Evolutionary conservation across 2,888 invertebrate species (phyloP).

Genomic region (Eutolmus rufibarbis): DNA sequence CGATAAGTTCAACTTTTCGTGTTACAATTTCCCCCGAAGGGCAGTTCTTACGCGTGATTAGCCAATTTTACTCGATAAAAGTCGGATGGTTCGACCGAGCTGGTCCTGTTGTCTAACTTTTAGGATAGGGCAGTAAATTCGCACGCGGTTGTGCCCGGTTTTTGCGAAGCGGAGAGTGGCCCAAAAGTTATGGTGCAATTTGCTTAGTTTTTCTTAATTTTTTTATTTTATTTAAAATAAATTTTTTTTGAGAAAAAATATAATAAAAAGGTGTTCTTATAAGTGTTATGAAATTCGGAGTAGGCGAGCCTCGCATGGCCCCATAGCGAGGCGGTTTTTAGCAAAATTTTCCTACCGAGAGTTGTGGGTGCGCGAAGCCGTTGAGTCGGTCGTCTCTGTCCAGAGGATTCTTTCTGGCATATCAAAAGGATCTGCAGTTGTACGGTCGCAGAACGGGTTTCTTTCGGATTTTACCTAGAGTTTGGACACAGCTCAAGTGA

Average conservation of each 20-base stretch:
- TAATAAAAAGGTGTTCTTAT: background rate
- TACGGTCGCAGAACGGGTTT: background rate
- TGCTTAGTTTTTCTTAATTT: background rate
- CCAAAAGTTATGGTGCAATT: background rate
- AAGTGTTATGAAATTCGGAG: background rate
- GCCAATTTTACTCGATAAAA: slow-evolving; percentile 9
- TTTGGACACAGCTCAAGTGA: background rate
- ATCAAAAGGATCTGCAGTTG: background rate
- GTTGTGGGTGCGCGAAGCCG: background rate
- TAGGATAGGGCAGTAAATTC: background rate
- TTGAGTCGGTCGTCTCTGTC: background rate
- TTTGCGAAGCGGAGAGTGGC: background rate
- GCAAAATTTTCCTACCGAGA: background rate
- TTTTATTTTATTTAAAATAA: background rate
- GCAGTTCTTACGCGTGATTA: slow-evolving; percentile 10
- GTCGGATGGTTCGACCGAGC: background rate
- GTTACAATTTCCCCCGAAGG: background rate
- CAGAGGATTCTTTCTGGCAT: slow-evolving; percentile 2
- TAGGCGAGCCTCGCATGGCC: background rate
- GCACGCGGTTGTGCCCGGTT: background rate
- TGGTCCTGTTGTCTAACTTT: background rate
- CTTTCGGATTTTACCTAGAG: background rate
- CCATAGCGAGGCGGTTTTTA: background rate
- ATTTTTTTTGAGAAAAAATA: background rate
- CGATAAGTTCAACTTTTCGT: background rate